These are phyloP conservation scores for Cyprinodon brontotheroides DNA, from an alignment of 2,113 vertebrate species.

Conservation along the genomic window DNA sequence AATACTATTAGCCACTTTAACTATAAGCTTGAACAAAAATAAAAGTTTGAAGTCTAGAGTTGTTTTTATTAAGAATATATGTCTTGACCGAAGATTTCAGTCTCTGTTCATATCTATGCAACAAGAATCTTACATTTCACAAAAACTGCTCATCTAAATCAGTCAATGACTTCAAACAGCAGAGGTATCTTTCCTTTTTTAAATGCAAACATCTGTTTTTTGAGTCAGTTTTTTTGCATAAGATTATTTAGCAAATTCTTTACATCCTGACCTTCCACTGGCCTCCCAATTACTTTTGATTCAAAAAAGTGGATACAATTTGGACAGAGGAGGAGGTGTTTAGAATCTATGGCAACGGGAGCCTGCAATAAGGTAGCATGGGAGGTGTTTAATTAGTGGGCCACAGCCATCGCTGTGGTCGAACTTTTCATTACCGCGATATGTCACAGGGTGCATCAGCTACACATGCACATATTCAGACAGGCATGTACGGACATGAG, in stretches of 20 bases:
- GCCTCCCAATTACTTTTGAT: constrained; percentile 36
- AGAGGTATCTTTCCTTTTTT: not conserved
- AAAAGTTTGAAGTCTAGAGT: too few relatives aligned
- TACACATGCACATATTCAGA: constrained; percentile 2
- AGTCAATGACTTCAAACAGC: not conserved
- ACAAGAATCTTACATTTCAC: too few relatives aligned
- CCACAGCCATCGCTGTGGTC: constrained; percentile 71
- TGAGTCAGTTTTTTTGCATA: constrained; percentile 41
- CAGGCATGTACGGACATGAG: constrained; percentile 5
- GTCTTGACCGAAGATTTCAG: too few relatives aligned
- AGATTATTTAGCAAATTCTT: constrained; percentile 63
- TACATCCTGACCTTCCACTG: constrained; percentile 68
- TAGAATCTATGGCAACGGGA: constrained; percentile 70
- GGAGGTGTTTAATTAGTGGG: constrained; percentile 84
- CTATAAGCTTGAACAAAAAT: too few relatives aligned
- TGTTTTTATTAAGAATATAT: too few relatives aligned
- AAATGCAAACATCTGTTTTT: constrained; percentile 9
- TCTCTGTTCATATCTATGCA: too few relatives aligned
- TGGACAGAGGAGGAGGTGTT: constrained; percentile 64
- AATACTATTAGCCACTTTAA: too few relatives aligned
- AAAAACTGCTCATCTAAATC: too few relatives aligned
- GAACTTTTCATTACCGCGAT: constrained; percentile 82
- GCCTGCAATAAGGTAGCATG: constrained; percentile 76
- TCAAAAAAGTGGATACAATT: constrained; percentile 69
- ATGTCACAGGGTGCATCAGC: constrained; percentile 76